Evolutionary conservation across 2,888 invertebrate species (phyloP), one percentile per base, ranked within the genome.

Genomic region (Hyles lineata): DNA sequence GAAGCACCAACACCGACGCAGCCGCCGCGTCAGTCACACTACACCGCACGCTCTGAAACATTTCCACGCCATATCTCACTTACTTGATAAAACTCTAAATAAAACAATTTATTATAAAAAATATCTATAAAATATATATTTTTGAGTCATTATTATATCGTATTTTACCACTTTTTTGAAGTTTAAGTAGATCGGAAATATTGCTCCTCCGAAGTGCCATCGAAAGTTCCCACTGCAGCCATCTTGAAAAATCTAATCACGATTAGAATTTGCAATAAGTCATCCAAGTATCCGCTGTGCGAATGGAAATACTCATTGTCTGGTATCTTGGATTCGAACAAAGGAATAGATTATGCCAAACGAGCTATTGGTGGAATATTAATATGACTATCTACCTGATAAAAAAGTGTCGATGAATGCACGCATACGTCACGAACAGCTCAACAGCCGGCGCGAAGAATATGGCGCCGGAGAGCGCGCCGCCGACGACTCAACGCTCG

Each of bases 321-420:
- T 58, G 63, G 35, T 21, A 55, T 23, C 32, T 72, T 72, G 63
- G n/a, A 67, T 72, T 32, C 58, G 32, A 72, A 72, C 58, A 67
- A 72, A 72, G 35, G 55, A 72, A 35, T 35, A 50, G 67, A 67
- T 50, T 23, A 35, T 63, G 29, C 23, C 25, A 17, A 52, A 61
- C 29, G 32, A 62, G 71, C 15, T 62, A 71, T 71, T 71, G 62
- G 71, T 52, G 52, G 62, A 62, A 62, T 59, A 72, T 72, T 63
- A 72, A 71, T 63, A 55, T 19, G 63, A 63, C 67, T 52, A 72
- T 58, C 32, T 67, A 72, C 67, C 55, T 58, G 72, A 72, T 72
- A 72, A 72, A 72, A 29, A 72, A 72, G 55, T 58, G 63, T 72
- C 5, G 32, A 70, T 70, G 32, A 55, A 70, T 70, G 23, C 55